Evolutionary conservation across 2,888 invertebrate genomes (phyloP), one percentile per base, ranked within the genome.

Genomic region (Epirrhoe tristata): DNA sequence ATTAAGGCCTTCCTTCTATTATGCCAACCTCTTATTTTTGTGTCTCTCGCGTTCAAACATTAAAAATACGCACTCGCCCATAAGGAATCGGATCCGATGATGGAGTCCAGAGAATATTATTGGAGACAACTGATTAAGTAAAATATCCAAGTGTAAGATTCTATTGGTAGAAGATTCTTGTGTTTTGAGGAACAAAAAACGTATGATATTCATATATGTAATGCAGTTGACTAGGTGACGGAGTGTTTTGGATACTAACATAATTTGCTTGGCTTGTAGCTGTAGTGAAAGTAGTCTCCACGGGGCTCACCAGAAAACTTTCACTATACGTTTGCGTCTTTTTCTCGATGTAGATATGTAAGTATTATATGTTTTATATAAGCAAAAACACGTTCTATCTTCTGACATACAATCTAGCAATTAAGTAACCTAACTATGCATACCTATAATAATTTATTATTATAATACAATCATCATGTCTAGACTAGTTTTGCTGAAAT

Each of bases 221-320:
- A 43, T 43, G 39, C 12, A 12, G 39, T 43, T 43, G 39, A 43
- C 39, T 3, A 12, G 39, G 12, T 43, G 39, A 43, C 39, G 39
- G 12, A 12, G 39, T 12, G 39, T 43, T 43, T 43, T 43, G 39
- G 12, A 43, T 43, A 12, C 39, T 43, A 43, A 43, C 12, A 43
- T 43, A 43, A 43, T 12, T 43, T 43, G 12, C 39, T 12, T 43
- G 39, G 39, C 39, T 12, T 43, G 39, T 43, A 43, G 39, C 39
- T 43, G 39, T 43, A 43, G 39, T 43, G 39, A 43, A 43, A 43
- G 39, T 43, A 43, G 39, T 43, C 39, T 43, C 39, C 39, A 12
- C 39, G 39, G 39, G 12, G 2, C 39, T 43, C 39, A 43, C 39
- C 39, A 43, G 39, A 43, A 43, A 10, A 43, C 39, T 43, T 43